Percentiles rank a stretch among this genome's conserved stretches.
Evolutionary conservation across 2,113 vertebrate species (phyloP).

Genomic region (Pardalotus punctatus): DNA sequence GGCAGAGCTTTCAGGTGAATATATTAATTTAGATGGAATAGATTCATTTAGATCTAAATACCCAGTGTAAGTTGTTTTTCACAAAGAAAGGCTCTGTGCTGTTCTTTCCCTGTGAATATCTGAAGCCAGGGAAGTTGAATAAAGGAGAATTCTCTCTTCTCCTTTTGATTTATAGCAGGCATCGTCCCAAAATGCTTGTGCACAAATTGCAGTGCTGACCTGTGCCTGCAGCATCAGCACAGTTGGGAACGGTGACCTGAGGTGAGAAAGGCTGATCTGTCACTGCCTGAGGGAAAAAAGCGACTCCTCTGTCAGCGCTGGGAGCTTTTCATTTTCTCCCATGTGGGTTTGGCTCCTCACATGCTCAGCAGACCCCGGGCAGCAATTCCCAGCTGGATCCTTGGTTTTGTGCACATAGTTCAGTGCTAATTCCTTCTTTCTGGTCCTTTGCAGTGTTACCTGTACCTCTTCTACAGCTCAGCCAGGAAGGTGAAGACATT

Average conservation of each 20-base stretch:
- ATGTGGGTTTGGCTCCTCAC: not conserved
- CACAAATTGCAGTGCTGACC: not conserved
- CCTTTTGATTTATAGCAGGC: not conserved
- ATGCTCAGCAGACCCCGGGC: not conserved
- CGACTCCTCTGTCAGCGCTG: not conserved
- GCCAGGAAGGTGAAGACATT: conserved; percentile 81
- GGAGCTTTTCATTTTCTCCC: not conserved
- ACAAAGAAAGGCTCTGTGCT: not conserved
- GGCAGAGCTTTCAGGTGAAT: not conserved
- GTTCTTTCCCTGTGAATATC: not conserved
- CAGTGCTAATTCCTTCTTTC: not conserved
- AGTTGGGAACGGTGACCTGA: not conserved
- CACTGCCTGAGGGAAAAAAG: not conserved
- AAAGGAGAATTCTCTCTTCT: not conserved
- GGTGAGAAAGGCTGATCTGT: not conserved
- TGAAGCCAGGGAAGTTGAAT: not conserved
- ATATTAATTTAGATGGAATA: not conserved
- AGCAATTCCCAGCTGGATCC: not conserved
- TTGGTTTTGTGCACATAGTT: fast-evolving
- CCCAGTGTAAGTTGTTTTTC: not conserved
- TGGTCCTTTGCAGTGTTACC: conserved; percentile 81
- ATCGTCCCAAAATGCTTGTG: not conserved
- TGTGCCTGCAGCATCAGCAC: not conserved
- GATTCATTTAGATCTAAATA: not conserved
- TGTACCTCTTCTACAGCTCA: conserved; percentile 90